Base-by-base conservation (phyloP, 2,888 invertebrate genomes). In the Nomada flava region DNA sequence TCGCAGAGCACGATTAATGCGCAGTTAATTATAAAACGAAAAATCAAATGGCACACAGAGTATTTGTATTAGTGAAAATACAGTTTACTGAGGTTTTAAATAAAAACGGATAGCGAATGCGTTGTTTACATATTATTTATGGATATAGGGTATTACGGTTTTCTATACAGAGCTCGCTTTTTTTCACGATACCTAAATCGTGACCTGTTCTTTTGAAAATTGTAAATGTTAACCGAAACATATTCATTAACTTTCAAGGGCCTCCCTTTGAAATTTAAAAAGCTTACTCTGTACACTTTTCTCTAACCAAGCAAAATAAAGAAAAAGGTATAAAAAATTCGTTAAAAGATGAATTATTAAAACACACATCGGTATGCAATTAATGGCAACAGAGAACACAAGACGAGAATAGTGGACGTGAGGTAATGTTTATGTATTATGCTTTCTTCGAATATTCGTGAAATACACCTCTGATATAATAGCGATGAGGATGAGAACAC, bases 321-420 rank as follows among this genome's bases (percentile, higher is more conserved):
- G 64, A 59, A 76, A n/a, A 76, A 60, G 36, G 42, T 59, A 78
- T 68, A 76, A 69, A 72, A 77, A 68, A 57, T 47, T 26, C 62
- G 72, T 84, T 72, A 53, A 60, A 50, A 72, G 36, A 62, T 53
- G 29, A 68, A 79, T 76, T 62, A 76, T 50, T 63, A 59, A 20
- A 20, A 50, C 86, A 84, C 82, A 86, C 84, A 80, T 29, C 55
- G 64, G 82, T 84, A 86, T 86, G 84, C 77, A 76, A 81, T 59
- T 79, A 76, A 82, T 73, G 69, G 53, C 76, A 80, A 80, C 76
- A 79, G 64, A 76, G 83, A 86, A 76, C 83, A 60, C 80, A 79
- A 83, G 64, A 63, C 77, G 68, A 82, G 79, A 88, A 87, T 85
- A 89, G 82, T 83, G 80, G 78, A 86, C 67, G 79, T 72, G 80